A percentile compares a stretch with the other conserved stretches of the same genome.
These are phyloP conservation scores for Ecliptopera silaceata DNA, from an alignment of 2,888 invertebrate genomes.

Conservation along the genomic window DNA sequence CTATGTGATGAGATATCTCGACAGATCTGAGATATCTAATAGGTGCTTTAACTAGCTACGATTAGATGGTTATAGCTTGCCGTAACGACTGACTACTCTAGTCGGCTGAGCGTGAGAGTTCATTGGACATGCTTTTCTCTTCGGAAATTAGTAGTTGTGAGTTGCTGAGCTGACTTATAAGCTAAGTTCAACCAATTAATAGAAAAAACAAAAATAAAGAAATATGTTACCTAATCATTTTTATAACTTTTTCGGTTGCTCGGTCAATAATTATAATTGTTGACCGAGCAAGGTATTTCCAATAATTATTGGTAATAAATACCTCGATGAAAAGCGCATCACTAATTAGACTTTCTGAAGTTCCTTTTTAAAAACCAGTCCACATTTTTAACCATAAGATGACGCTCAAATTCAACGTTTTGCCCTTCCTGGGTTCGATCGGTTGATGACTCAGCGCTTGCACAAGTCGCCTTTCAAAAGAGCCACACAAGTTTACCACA, in stretches of 20 bases:
- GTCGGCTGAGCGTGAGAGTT: conserved; percentile 31
- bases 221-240: no score
- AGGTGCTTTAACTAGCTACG: conserved; percentile 20
- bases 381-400: neutral
- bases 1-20: conserved; percentile 13
- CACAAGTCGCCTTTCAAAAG: conserved; percentile 24
- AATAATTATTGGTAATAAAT: no score
- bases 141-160: conserved; percentile 26
- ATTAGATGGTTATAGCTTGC: conserved; percentile 25
- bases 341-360: neutral
- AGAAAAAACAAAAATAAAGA: no score
- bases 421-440: conserved; percentile 17
- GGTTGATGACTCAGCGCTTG: conserved; percentile 23
- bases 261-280: no score
- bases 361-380: neutral
- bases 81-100: conserved; percentile 18
- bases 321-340: neutral
- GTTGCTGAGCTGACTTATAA: no score
- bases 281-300: no score
- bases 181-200: conserved; percentile 13
- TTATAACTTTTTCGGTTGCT: no score
- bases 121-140: conserved; percentile 37
- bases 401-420: conserved; percentile 5
- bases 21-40: conserved; percentile 20
- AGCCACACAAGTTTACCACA: conserved; percentile 12